A percentile compares a stretch with the other conserved stretches of the same genome.
phyloP scores from a whole-genome alignment of 2,113 vertebrate species.

The Halcyon senegalensis region DNA sequence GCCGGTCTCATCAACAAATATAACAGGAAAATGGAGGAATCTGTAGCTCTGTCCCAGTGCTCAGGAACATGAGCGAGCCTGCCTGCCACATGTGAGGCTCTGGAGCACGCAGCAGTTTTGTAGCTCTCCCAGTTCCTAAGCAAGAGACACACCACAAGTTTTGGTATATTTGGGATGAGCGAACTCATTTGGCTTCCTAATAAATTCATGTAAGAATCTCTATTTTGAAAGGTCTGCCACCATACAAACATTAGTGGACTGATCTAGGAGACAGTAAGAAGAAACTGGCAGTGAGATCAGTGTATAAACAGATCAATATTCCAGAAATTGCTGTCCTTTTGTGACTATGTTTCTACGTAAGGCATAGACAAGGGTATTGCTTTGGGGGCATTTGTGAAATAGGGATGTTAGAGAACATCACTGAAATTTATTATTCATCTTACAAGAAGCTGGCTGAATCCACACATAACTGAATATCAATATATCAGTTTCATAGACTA shows the following conservation, averaged over 20 bases:
- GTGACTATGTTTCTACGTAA: not conserved
- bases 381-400: not conserved
- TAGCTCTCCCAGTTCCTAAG: not conserved
- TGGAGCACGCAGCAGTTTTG: not conserved
- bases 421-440: not conserved
- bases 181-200: not conserved
- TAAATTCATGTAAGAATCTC: not conserved
- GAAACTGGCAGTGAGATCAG: not conserved
- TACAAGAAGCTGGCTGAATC: not conserved
- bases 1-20: not conserved
- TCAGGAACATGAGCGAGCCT: not conserved
- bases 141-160: not conserved
- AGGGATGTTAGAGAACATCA: not conserved
- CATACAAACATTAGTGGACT: not conserved
- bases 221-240: not conserved
- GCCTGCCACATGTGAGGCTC: fast-evolving
- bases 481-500: constrained; percentile 10
- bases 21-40: not conserved
- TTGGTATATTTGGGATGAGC: not conserved
- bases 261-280: not conserved
- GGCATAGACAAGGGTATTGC: not conserved
- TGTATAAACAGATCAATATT: not conserved
- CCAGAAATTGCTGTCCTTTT: not conserved
- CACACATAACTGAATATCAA: not conserved
- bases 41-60: not conserved